These are phyloP conservation scores for Sphinx pinastri DNA, from an alignment of 2,888 invertebrate genomes.

Conservation along the genomic window DNA sequence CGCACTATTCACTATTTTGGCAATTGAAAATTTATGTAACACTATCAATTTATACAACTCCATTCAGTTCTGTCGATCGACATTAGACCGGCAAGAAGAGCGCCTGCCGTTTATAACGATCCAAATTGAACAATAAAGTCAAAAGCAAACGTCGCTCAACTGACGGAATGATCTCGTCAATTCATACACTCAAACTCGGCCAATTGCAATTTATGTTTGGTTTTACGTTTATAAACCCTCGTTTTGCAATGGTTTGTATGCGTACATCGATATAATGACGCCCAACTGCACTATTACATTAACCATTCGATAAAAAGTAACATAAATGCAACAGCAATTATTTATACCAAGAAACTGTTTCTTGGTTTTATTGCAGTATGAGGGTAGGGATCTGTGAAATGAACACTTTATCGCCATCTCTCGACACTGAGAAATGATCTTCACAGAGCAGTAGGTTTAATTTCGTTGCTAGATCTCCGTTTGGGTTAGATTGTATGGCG, in stretches of 20 bases:
- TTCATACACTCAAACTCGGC: background rate
- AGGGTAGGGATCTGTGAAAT: background rate
- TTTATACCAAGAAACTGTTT: background rate
- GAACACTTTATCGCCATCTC: background rate
- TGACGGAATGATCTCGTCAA: slow-evolving; percentile 7
- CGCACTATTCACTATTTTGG: slow-evolving; percentile 1
- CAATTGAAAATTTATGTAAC: background rate
- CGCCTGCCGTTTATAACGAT: background rate
- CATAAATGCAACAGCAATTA: background rate
- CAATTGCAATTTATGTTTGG: slow-evolving; percentile 16
- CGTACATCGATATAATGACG: background rate
- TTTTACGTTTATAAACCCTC: background rate
- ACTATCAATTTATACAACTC: background rate
- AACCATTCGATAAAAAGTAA: slow-evolving; percentile 8
- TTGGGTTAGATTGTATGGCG: slow-evolving; percentile 23
- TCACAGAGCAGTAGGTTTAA: background rate
- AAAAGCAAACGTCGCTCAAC: slow-evolving; percentile 2
- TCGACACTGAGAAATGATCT: background rate
- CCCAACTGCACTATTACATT: background rate
- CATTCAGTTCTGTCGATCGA: background rate
- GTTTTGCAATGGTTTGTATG: background rate
- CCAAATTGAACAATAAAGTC: slow-evolving; percentile 19
- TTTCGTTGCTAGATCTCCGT: background rate
- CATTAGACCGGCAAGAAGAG: background rate
- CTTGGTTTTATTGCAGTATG: slow-evolving; percentile 10